Evolutionary conservation across 1,140 invertebrate genomes (phyloP), one percentile per base, ranked within the genome.

Genomic region (Hycleus phaleratus): DNA sequence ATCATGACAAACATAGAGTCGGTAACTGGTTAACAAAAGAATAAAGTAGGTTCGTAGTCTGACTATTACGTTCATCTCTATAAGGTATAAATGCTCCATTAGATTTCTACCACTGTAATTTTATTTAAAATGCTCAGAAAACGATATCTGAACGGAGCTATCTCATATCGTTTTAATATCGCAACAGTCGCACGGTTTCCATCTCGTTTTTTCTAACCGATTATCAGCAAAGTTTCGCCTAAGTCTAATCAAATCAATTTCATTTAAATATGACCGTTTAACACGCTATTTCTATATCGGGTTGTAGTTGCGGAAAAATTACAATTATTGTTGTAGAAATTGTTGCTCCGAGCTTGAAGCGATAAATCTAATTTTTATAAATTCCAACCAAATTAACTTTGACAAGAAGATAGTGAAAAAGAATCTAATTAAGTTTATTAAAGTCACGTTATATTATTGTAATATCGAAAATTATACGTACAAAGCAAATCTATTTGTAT

Each of bases 61-160:
- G 47, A 45, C 49, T 60, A 60, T 60, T 60, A 60, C 39, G 43
- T 56, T 53, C 52, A 55, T 46, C 58, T 60, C 38, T 60, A 60
- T 60, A 60, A 60, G 58, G 58, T 60, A 60, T 60, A 60, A 60
- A 55, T 60, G 58, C 55, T 55, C 52, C 58, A 60, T 60, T 60
- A 60, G 58, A 49, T 60, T 60, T 60, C 58, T 60, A 48, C 49
- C 52, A 60, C 54, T 60, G 58, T 60, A 48, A 59, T 59, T 59
- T 59, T 59, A 54, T 49, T 59, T 59, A 59, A 60, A 60, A 46
- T 59, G 50, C 39, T 53, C 58, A 51, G 49, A 59, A 54, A 32
- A 32, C 32, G 32, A 59, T 50, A 59, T 56, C 39, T 54, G 49
- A 46, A 50, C 51, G 26, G 25, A 51, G 51, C 45, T 59, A 59